A percentile compares a stretch with the other conserved stretches of the same genome.
phyloP scores from a whole-genome alignment of 1,140 invertebrate species.

The Leptinotarsa texana region DNA sequence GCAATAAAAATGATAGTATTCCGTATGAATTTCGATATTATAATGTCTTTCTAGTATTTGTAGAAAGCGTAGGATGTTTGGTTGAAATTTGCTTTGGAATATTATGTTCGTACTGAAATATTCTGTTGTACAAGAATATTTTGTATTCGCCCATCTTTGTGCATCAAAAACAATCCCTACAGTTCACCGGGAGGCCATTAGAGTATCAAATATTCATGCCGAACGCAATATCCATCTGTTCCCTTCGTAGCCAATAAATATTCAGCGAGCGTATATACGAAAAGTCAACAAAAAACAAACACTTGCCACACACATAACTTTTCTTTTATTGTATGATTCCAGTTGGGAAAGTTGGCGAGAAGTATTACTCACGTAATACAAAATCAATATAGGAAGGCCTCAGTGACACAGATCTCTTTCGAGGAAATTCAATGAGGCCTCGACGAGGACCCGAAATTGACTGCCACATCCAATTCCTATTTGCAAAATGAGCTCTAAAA shows the following conservation, averaged over 20 bases:
- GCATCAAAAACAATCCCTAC: too few species aligned
- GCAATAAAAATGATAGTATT: too few species aligned
- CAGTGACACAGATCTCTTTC: conserved; percentile 1
- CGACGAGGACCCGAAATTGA: background rate
- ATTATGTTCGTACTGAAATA: too few species aligned
- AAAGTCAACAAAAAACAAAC: background rate
- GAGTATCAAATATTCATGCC: background rate
- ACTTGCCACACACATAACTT: background rate
- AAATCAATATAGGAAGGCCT: conserved; percentile 16
- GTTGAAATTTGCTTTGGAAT: too few species aligned
- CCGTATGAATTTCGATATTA: too few species aligned
- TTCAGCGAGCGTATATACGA: background rate
- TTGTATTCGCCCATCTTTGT: too few species aligned
- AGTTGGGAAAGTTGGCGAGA: conserved; percentile 1
- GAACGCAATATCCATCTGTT: background rate
- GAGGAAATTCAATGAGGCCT: conserved; percentile 17
- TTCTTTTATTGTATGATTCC: background rate
- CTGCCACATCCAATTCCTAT: conserved; percentile 8
- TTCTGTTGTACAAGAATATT: too few species aligned
- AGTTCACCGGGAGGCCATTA: background rate
- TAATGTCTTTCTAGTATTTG: too few species aligned
- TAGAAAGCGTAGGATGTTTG: too few species aligned
- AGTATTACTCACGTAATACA: conserved; percentile 13
- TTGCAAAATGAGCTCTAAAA: background rate
- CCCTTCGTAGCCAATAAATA: background rate